Percentiles rank a stretch among this genome's conserved stretches.
phyloP scores from a whole-genome alignment of 1,140 invertebrate species.

The Artemia franciscana region DNA sequence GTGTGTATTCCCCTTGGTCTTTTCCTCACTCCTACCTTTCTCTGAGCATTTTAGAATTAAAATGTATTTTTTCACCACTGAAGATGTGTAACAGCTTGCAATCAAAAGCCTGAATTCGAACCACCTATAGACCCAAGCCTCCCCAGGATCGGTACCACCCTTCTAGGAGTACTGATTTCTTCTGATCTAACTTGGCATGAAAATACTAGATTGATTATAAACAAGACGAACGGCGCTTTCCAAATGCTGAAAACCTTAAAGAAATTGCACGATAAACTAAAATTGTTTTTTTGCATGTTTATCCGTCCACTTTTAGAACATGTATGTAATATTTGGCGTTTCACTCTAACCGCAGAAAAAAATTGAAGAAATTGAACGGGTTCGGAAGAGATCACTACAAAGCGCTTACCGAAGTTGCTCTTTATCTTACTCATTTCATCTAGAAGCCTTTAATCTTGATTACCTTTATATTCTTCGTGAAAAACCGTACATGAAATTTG shows the following conservation, averaged over 20 bases:
- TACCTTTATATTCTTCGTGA: neutral
- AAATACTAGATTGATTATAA: neutral
- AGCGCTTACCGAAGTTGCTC: neutral
- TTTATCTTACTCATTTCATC: neutral
- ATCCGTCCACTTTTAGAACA: neutral
- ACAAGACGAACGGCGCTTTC: neutral
- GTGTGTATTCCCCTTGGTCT: too few species aligned
- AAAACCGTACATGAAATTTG: neutral
- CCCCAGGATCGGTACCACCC: neutral
- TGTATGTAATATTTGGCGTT: neutral
- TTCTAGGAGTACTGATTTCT: neutral
- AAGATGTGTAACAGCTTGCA: too few species aligned
- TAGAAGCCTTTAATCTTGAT: neutral
- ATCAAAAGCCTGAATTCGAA: neutral
- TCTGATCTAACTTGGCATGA: neutral
- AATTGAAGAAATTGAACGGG: neutral
- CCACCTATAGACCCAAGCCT: neutral
- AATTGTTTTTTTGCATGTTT: neutral
- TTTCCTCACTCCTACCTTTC: too few species aligned
- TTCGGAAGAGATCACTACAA: neutral
- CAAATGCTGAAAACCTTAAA: neutral
- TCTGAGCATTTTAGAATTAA: too few species aligned
- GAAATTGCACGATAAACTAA: neutral
- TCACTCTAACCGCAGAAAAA: neutral
- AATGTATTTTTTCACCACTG: too few species aligned